Base-by-base conservation (phyloP, 1,140 invertebrate species). In the Agrilus planipennis region DNA sequence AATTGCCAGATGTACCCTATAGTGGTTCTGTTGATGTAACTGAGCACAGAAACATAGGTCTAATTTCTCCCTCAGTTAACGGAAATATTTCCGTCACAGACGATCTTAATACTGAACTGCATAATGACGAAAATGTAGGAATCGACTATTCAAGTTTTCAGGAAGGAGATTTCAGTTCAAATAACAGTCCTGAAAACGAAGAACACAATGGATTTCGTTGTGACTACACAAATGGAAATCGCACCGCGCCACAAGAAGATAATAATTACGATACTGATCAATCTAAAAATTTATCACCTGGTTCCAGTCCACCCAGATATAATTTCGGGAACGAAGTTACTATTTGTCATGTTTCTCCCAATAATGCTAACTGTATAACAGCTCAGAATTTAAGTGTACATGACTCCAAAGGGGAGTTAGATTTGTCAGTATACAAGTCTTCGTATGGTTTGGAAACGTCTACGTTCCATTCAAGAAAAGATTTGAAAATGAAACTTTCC, bases 71-170 rank as follows among this genome's bases (percentile, higher is more conserved):
- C 4, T 60, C 57, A 11, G 59, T 61, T 0, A 59, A 61, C 25
- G 59, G 60, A 38, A 57, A 55, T 27, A 52, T 60, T 31, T 60
- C 57, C 0, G 59, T 61, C 6, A 61, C 59, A 0, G 59, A 61
- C 30, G 56, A 60, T 37, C 42, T 58, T 15, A 54, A 53, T 29
- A 50, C 54, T 19, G 56, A 58, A 34, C 45, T 58, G n/a, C 41
- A 41, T 14, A 48, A 53, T 14, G 41, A 41, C 15, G 44, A 52
- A 35, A 50, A 46, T 28, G 54, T 57, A 3, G 49, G 54, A 6
- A 51, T 60, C 18, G 55, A 58, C 44, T 58, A 60, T 45, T 50
- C 51, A 0, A 50, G 46, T 34, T 60, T 60, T 17, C 58, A 55
- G 28, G 54, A 58, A 14, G 49, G 54, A 15, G 56, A 55, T 20